Evolutionary conservation across 1,140 invertebrate species (phyloP).

Genomic region (Lamellibrachia luymesi): DNA sequence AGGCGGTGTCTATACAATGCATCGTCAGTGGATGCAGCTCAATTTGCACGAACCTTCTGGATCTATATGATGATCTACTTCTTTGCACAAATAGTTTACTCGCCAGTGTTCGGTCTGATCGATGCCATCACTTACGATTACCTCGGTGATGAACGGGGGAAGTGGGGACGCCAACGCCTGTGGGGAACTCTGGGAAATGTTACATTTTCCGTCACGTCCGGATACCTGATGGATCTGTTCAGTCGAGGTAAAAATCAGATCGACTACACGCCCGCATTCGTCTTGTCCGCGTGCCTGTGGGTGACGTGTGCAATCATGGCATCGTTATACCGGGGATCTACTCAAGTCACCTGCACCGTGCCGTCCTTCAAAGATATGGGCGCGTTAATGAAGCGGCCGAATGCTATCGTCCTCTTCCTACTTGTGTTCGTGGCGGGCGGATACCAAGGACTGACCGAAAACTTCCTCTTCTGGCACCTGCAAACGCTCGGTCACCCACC

Average conservation of each 20-base stretch:
- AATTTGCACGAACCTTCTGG: constrained; percentile 32
- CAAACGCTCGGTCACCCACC: constrained; percentile 68
- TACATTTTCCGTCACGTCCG: constrained; percentile 37
- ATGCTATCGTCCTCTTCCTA: constrained; percentile 58
- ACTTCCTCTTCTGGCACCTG: constrained; percentile 84
- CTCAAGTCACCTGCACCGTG: background rate
- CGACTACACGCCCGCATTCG: constrained; percentile 14
- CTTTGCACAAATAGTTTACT: constrained; percentile 28
- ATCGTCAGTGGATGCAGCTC: no score
- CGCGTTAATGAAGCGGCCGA: background rate
- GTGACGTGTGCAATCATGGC: constrained; percentile 37
- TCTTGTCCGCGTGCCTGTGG: constrained; percentile 40
- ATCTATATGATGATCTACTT: constrained; percentile 34
- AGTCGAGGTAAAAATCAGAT: constrained; percentile 23
- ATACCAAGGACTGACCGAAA: constrained; percentile 83
- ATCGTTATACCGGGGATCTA: background rate
- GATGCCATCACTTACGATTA: constrained; percentile 38
- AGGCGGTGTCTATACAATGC: no score
- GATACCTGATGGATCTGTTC: constrained; percentile 39
- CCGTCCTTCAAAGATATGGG: background rate
- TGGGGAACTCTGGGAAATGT: constrained; percentile 36
- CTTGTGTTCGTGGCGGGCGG: constrained; percentile 81
- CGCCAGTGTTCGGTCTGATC: constrained; percentile 32
- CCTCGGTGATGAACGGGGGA: constrained; percentile 32
- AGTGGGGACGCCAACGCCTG: constrained; percentile 78